Evolutionary conservation across 2,113 vertebrate genomes (phyloP), one percentile per base, ranked within the genome.

Genomic region (Pristiophorus japonicus): DNA sequence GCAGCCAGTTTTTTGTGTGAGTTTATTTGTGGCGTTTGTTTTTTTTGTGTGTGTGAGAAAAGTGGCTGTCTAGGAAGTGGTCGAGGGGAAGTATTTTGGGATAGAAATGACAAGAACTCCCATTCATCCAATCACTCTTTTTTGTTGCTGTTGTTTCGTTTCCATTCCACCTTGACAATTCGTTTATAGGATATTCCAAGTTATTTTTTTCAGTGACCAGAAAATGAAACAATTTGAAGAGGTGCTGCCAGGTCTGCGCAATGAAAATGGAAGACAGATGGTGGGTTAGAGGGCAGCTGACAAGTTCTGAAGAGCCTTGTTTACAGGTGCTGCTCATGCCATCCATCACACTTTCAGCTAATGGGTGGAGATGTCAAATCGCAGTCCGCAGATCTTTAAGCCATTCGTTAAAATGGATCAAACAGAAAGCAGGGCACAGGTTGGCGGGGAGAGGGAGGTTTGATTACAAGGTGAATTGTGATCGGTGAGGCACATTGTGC

Each of bases 211-310:
- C 65, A 97, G 96, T 96, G 96, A 96, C 96, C 96, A 97, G 97
- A 97, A 95, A 97, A 97, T 96, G 97, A 96, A 67, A 96, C 96
- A 81, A 96, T 70, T 96, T 96, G 97, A 96, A 96, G 96, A 97
- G 96, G 59, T 93, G 97, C 97, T 97, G 97, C 97, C 96, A 96
- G 96, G 97, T 96, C 95, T 67, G 95, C 70, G 96, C 96, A 95
- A 96, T 96, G 95, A 95, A 96, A 97, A 97, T 96, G 95, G 96
- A 97, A 97, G 97, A 97, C 97, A 97, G 97, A 97, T 97, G 98
- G 97, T 95, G 67, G 95, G 93, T 75, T 95, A 95, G 96, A 97
- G 96, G 95, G 96, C 95, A 96, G 84, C 96, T 92, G 98, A 98
- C 97, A 96, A 96, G 96, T 96, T 96, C 96, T 96, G 95, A 97